Conservation (phyloP, 1,140 invertebrate species). For the Copidosoma floridanum region DNA sequence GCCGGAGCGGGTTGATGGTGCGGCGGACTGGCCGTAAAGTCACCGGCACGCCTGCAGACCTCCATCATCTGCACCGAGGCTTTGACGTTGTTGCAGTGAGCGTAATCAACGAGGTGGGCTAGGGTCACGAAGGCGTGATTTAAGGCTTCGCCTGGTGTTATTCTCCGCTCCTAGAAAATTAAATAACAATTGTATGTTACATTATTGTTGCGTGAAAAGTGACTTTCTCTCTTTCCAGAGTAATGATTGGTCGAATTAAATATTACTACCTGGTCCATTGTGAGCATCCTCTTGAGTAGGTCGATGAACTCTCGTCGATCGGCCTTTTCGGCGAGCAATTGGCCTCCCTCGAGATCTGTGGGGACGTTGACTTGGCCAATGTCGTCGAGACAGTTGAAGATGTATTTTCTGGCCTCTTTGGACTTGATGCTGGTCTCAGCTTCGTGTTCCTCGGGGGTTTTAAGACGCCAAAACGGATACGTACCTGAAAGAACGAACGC, state of each 20-base stretch:
- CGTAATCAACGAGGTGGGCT: constrained; percentile 92
- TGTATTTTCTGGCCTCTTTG: constrained; percentile 99
- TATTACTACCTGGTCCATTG: constrained; percentile 89
- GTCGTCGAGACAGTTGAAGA: constrained; percentile 99
- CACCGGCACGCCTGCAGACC: constrained; percentile 71
- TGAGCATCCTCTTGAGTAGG: constrained; percentile 94
- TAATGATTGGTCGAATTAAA: constrained; percentile 39
- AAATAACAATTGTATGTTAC: background rate
- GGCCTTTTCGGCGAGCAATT: constrained; percentile 92
- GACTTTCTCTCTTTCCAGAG: background rate
- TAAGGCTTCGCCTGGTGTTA: constrained; percentile 91
- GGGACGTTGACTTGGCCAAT: constrained; percentile 98
- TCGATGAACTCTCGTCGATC: constrained; percentile 96
- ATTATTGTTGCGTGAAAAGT: background rate
- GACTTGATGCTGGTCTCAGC: constrained; percentile 96
- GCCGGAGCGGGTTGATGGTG: constrained; percentile 61
- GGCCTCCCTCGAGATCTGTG: constrained; percentile 92
- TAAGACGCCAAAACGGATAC: constrained; percentile 96
- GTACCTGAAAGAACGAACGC: constrained; percentile 55
- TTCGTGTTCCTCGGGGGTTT: constrained; percentile 98
- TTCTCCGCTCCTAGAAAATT: constrained; percentile 80
- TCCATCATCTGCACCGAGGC: constrained; percentile 96
- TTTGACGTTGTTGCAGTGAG: constrained; percentile 94
- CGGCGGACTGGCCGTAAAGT: constrained; percentile 58
- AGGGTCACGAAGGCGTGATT: constrained; percentile 94